Evolutionary conservation across 2,888 invertebrate genomes (phyloP).

Genomic region (Drosophila tripunctata): DNA sequence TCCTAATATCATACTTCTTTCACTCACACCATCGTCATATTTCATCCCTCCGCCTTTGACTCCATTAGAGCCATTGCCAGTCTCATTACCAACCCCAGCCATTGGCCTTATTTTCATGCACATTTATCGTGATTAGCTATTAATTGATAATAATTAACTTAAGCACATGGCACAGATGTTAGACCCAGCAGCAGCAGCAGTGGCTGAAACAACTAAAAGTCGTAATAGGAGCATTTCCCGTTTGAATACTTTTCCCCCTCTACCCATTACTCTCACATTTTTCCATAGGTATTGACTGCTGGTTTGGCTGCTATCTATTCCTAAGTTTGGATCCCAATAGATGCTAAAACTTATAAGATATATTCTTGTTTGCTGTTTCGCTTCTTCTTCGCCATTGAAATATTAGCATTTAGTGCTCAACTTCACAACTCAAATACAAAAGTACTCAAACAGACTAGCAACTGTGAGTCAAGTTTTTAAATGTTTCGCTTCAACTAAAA

Average conservation of each 20-base stretch:
- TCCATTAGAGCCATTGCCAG: conserved; percentile 2
- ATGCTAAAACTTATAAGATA: conserved; percentile 3
- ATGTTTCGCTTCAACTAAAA: neutral
- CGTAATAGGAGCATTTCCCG: conserved; percentile 52
- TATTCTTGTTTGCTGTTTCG: neutral
- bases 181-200: conserved; percentile 23
- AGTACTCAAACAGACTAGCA: conserved; percentile 9
- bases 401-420: conserved; percentile 29
- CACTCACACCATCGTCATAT: neutral
- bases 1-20: neutral
- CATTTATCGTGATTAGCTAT: conserved; percentile 78
- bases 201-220: conserved; percentile 31
- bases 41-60: conserved; percentile 2
- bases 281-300: conserved; percentile 47
- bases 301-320: conserved; percentile 4
- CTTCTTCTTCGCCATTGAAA: conserved; percentile 9
- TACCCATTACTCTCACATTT: neutral
- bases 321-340: neutral
- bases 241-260: conserved; percentile 15
- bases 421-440: conserved; percentile 9
- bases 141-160: conserved; percentile 79
- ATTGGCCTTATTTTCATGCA: conserved; percentile 68
- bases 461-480: neutral
- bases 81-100: conserved; percentile 2
- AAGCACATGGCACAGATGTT: conserved; percentile 71